These are phyloP conservation scores for Callochromis pleurospilus DNA, from an alignment of 2,113 vertebrate genomes.

Conservation along the genomic window DNA sequence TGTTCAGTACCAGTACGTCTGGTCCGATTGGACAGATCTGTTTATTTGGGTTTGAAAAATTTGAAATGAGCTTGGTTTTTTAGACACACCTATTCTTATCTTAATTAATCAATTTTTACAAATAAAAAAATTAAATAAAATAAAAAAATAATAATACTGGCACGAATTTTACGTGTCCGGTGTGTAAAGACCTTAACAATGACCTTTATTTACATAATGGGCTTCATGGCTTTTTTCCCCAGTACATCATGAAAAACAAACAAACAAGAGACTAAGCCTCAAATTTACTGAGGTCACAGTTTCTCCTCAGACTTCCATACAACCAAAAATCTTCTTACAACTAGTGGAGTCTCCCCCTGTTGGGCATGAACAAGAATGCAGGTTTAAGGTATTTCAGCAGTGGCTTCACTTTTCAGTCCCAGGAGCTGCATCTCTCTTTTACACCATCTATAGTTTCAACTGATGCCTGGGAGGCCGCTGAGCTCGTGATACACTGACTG, in stretches of 20 bases:
- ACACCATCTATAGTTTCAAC: not conserved
- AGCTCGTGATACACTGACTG: not conserved
- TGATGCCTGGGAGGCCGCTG: not conserved
- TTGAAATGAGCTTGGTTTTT: not conserved
- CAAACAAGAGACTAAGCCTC: not conserved
- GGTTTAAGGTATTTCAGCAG: not conserved
- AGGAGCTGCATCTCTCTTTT: not conserved
- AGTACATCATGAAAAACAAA: accelerated
- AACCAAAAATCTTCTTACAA: not conserved
- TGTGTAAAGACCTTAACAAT: not conserved
- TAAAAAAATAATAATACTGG: accelerated
- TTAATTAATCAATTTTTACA: not conserved
- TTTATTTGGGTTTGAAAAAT: not conserved
- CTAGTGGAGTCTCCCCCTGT: not conserved
- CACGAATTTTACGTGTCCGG: accelerated
- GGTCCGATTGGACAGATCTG: not conserved
- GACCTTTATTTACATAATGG: not conserved
- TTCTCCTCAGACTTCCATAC: not conserved
- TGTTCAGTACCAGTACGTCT: not conserved
- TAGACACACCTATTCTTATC: not conserved
- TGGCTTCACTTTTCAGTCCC: not conserved
- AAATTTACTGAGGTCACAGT: not conserved
- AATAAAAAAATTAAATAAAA: accelerated
- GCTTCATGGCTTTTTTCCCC: accelerated
- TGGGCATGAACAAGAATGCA: not conserved